phyloP scores from a whole-genome alignment of 2,797 vertebrate genomes.

The Micrastur ruficollis region DNA sequence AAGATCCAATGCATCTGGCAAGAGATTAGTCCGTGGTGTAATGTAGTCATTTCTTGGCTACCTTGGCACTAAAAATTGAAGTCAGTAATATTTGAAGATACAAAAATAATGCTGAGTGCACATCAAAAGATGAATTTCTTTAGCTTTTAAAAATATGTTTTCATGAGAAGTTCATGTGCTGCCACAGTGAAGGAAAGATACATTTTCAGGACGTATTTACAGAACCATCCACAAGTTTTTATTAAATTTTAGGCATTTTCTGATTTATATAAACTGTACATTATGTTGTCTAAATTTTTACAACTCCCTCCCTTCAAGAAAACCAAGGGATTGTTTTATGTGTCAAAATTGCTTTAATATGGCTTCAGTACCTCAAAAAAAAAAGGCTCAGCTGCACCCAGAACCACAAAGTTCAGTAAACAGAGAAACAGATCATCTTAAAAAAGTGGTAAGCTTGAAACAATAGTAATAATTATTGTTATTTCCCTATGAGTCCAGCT shows the following conservation, averaged over 20 bases:
- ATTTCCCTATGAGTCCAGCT: background rate
- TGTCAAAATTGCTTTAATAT: background rate
- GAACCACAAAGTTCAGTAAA: background rate
- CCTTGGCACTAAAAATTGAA: background rate
- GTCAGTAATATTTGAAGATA: background rate
- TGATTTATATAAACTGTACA: background rate
- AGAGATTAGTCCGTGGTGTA: background rate
- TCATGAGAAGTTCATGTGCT: background rate
- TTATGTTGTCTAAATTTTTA: background rate
- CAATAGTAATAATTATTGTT: background rate
- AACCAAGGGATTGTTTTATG: background rate
- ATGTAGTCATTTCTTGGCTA: background rate
- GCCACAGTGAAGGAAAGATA: background rate
- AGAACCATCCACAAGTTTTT: background rate
- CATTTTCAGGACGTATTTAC: background rate
- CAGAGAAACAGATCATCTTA: background rate
- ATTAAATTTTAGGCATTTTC: background rate
- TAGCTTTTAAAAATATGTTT: background rate
- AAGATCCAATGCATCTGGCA: background rate
- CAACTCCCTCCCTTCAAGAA: background rate
- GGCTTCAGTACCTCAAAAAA: background rate
- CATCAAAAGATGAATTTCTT: background rate
- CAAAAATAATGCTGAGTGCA: background rate
- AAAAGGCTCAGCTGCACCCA: background rate
- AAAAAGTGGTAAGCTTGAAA: background rate